Base-by-base conservation (phyloP, 92 coral and sea anemone genomes). In the Epizoanthus rinbou region DNA sequence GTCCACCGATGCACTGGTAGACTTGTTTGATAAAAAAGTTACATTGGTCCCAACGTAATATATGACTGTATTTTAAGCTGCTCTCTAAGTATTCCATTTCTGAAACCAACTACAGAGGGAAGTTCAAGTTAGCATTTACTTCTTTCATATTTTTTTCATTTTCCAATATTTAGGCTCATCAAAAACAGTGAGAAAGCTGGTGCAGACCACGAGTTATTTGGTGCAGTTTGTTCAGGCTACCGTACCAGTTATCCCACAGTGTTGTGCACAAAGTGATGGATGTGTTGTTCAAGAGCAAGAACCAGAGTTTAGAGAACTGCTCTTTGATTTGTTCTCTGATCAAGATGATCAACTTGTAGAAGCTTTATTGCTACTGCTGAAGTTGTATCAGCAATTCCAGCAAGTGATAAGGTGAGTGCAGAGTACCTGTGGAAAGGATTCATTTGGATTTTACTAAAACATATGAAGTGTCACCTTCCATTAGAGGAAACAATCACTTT, bases 341-440 rank as follows among this genome's bases (percentile, higher is more conserved):
- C 98, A 97, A 87, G 99, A 97, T 85, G 98, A 97, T 79, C 93
- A 94, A 50, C 89, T 97, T 86, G 76, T 97, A 19, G 87, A 80
- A 37, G 79, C 87, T 47, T 78, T 97, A 86, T 73, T 88, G n/a
- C 60, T 80, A 3, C 83, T 94, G 24, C 92, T 97, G 39, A 54
- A 80, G 56, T 85, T 97, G 21, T 73, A 87, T 75, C 78, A 75
- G 43, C 64, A 47, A 59, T 68, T 88, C 11, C 73, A 22, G 41
- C 50, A 58, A 19, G 17, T 33, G 37, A 23, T 62, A 25, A 80
- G 89, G 89, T 86, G 57, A 57, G 60, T 21, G 13, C n/a, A 6
- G 17, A 17, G 4, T 50, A 50, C 54, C 54, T 50, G 54, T 9
- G 3, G 54, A 50, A 50, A 11, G 54, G 54, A 50, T n/a, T n/a